Conservation (phyloP, 2,888 invertebrate genomes). For the Ectemnius cavifrons region DNA sequence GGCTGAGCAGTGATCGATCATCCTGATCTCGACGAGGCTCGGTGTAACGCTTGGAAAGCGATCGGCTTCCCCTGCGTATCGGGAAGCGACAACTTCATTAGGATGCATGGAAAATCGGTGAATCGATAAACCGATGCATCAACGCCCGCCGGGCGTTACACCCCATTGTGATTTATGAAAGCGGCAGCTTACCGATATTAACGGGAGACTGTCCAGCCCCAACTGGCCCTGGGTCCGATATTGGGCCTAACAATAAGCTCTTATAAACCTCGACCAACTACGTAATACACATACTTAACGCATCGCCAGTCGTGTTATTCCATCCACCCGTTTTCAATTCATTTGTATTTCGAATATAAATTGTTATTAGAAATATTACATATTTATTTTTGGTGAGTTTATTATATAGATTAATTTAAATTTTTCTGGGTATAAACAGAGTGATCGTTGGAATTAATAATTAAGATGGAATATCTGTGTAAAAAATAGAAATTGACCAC, state of each 20-base stretch:
- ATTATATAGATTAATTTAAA: too few species aligned
- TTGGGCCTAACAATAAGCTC: constrained; percentile 18
- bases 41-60: neutral
- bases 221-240: constrained; percentile 2
- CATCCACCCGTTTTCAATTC: too few species aligned
- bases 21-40: neutral
- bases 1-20: constrained; percentile 7
- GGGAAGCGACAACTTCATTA: constrained; percentile 60
- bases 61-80: neutral
- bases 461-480: too few species aligned
- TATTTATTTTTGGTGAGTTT: too few species aligned
- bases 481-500: too few species aligned
- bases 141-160: constrained; percentile 36
- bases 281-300: too few species aligned
- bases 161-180: constrained; percentile 51
- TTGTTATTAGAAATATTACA: too few species aligned
- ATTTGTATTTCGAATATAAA: too few species aligned
- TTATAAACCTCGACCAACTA: too few species aligned
- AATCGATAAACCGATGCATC: constrained; percentile 58
- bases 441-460: too few species aligned
- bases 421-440: too few species aligned
- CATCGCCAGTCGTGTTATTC: too few species aligned
- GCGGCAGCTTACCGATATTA: constrained; percentile 44
- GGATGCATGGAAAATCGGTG: constrained; percentile 56
- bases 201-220: constrained; percentile 30